A percentile compares a stretch with the other conserved stretches of the same genome.
phyloP scores from a whole-genome alignment of 2,797 vertebrate genomes.

The Mormyrus proboscirostris region DNA sequence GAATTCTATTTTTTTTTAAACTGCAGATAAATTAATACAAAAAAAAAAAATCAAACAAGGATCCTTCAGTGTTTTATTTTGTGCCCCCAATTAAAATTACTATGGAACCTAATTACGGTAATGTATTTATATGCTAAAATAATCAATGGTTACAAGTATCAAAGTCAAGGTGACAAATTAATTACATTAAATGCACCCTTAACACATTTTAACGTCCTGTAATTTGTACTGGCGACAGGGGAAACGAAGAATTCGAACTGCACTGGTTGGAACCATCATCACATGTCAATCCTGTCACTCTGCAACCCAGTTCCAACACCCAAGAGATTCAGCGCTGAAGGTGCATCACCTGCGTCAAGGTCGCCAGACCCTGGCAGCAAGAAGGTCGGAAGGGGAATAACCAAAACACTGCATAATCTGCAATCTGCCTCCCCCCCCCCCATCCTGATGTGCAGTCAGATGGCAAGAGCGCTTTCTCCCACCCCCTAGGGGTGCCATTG shows the following conservation, averaged over 20 bases:
- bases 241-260: background rate
- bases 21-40: background rate
- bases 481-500: constrained; percentile 17
- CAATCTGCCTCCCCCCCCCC: constrained; percentile 9
- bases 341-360: background rate
- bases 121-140: background rate
- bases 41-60: background rate
- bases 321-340: background rate
- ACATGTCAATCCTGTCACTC: background rate
- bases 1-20: background rate
- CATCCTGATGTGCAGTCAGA: constrained; percentile 33
- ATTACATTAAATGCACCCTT: background rate
- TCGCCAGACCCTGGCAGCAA: background rate
- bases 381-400: background rate
- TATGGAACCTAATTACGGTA: background rate
- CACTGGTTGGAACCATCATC: background rate
- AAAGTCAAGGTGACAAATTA: background rate
- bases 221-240: background rate
- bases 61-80: background rate
- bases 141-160: background rate
- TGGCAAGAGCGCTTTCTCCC: constrained; percentile 32
- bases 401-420: background rate
- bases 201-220: background rate
- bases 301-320: background rate
- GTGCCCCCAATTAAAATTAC: background rate